Evolutionary conservation across 2,888 invertebrate genomes (phyloP).

Genomic region (Mesorhabditis spiculigera): DNA sequence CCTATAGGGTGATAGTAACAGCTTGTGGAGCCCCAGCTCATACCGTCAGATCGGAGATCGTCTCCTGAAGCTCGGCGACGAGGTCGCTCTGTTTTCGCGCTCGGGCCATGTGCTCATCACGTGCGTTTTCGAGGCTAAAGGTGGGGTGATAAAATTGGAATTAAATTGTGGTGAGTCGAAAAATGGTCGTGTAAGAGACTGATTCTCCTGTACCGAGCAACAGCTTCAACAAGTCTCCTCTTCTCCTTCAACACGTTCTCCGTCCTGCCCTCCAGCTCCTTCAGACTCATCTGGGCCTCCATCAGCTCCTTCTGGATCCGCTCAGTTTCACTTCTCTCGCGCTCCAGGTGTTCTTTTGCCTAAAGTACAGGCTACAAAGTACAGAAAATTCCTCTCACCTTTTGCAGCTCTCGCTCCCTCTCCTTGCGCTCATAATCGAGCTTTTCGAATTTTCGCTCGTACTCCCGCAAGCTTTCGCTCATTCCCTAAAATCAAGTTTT

Average conservation of each 20-base stretch:
- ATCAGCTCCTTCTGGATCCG: conserved; percentile 28
- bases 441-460: conserved; percentile 41
- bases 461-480: conserved; percentile 41
- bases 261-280: conserved; percentile 32
- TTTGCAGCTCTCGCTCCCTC: conserved; percentile 27
- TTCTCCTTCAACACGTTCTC: conserved; percentile 27
- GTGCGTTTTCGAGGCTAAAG: conserved; percentile 18
- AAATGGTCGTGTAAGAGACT: too few relatives aligned
- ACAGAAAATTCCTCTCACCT: conserved; percentile 8
- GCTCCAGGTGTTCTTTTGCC: conserved; percentile 27
- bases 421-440: conserved; percentile 41
- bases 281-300: conserved; percentile 26
- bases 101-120: conserved; percentile 30
- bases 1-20: conserved; percentile 16
- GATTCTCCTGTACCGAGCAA: too few relatives aligned
- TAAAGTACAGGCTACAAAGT: background rate
- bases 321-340: conserved; percentile 24
- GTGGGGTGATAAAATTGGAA: background rate
- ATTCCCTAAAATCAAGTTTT: conserved; percentile 11
- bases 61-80: conserved; percentile 43
- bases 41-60: conserved; percentile 27
- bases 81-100: conserved; percentile 37
- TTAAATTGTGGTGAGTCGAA: too few relatives aligned
- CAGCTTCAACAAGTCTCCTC: background rate
- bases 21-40: too few relatives aligned